phyloP scores from a whole-genome alignment of 2,797 vertebrate genomes.

The Onychomys arenicola region DNA sequence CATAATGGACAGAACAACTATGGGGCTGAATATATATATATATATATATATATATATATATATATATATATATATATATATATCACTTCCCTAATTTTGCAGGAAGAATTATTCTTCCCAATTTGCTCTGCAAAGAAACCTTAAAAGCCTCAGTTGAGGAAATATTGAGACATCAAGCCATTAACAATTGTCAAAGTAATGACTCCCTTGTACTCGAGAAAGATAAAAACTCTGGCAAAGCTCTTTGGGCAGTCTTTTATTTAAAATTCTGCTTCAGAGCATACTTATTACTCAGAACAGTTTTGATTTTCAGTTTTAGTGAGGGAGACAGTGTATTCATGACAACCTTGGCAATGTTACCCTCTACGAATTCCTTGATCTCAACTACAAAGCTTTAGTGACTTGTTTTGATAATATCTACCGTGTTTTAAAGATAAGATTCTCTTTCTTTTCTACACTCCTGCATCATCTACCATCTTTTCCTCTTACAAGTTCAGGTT shows the following conservation, averaged over 20 bases:
- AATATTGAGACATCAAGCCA: slow-evolving; percentile 13
- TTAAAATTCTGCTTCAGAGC: background rate
- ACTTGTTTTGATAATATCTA: background rate
- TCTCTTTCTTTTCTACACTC: background rate
- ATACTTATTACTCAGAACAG: background rate
- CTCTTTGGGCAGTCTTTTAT: background rate
- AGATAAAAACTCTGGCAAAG: slow-evolving; percentile 12
- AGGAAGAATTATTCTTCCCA: background rate
- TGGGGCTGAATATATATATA: background rate
- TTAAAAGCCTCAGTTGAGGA: slow-evolving; percentile 35
- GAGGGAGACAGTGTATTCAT: background rate
- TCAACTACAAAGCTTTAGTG: background rate
- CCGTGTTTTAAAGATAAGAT: background rate
- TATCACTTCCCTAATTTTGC: background rate
- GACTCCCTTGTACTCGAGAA: background rate
- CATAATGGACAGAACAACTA: background rate
- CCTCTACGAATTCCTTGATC: background rate
- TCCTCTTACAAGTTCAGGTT: background rate
- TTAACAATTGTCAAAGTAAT: background rate
- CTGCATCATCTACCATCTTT: background rate
- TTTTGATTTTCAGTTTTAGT: background rate
- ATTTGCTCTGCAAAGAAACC: background rate
- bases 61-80: too few relatives aligned
- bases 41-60: too few relatives aligned
- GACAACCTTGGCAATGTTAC: background rate